Conservation (phyloP, 2,888 invertebrate genomes). For the Lasioglossum pauxillum region DNA sequence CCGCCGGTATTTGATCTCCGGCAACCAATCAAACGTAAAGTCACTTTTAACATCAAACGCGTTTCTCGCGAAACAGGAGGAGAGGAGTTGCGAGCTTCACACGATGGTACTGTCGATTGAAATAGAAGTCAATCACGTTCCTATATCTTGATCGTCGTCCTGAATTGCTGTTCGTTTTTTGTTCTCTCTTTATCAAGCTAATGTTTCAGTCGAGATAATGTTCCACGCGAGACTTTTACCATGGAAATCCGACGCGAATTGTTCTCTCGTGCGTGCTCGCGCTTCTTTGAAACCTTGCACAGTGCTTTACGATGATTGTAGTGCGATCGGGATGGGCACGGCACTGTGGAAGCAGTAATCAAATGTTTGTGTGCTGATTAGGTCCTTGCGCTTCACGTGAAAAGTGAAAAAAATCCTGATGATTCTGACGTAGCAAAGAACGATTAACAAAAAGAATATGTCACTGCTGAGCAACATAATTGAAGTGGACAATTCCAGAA, state of each 20-base stretch:
- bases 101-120: background rate
- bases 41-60: conserved; percentile 20
- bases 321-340: background rate
- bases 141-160: background rate
- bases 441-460: too few relatives aligned
- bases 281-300: background rate
- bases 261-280: too few relatives aligned
- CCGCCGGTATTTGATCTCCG: background rate
- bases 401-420: too few relatives aligned
- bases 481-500: too few relatives aligned
- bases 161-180: background rate
- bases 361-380: background rate
- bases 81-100: background rate
- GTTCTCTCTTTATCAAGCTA: background rate
- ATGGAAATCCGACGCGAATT: background rate
- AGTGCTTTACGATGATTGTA: background rate
- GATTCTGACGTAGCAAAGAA: too few relatives aligned
- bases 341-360: background rate
- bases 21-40: conserved; percentile 17
- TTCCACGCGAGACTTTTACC: background rate
- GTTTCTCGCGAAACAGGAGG: background rate
- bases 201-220: background rate
- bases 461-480: too few relatives aligned
- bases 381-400: background rate
- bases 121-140: conserved; percentile 13